Evolutionary conservation across 2,113 vertebrate genomes (phyloP), one percentile per base, ranked within the genome.

Genomic region (Neopipo cinnamomea): DNA sequence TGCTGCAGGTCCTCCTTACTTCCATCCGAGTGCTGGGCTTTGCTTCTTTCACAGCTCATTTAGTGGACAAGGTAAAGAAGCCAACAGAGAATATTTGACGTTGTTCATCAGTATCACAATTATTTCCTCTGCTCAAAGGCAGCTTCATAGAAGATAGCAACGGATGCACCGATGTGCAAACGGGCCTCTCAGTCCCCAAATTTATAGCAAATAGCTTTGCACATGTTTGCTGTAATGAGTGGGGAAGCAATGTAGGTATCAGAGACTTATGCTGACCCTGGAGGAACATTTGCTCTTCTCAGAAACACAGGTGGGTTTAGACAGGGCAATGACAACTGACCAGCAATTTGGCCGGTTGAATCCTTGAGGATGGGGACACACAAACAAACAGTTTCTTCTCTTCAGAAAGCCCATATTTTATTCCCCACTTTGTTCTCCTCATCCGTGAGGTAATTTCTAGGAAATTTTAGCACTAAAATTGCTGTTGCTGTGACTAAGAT

Each of bases 171-270:
- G 0, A 7, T 15, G 52, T 52, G 76, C 50, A 92, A 77, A 74
- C 21, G 33, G 72, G 31, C 12, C n/a, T 59, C 81, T 91, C 22
- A 1, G 1, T 7, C 39, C 49, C 28, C 2, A 11, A 8, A 25
- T 82, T 72, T 23, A 53, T 19, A 49, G 20, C 66, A 53, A 61
- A 91, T 21, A 86, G 25, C 23, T 89, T 56, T 84, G 55, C 67
- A 30, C 2, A 0, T 6, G 15, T 31, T 59, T 74, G 25, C 68
- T 0, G 0, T 18, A 59, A 74, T 13, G 15, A 65, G 4, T 0
- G 3, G 42, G 31, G 66, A 35, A 72, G n/a, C 47, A 30, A 4
- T 6, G 18, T 18, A 42, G 24, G 7, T 37, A 74, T 8, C 27
- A 24, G 52, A 47, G 25, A 28, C 14, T 16, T 44, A 52, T 49